A percentile compares a stretch with the other conserved stretches of the same genome.
Evolutionary conservation across 2,113 vertebrate genomes (phyloP).

Genomic region (Pithys albifrons): DNA sequence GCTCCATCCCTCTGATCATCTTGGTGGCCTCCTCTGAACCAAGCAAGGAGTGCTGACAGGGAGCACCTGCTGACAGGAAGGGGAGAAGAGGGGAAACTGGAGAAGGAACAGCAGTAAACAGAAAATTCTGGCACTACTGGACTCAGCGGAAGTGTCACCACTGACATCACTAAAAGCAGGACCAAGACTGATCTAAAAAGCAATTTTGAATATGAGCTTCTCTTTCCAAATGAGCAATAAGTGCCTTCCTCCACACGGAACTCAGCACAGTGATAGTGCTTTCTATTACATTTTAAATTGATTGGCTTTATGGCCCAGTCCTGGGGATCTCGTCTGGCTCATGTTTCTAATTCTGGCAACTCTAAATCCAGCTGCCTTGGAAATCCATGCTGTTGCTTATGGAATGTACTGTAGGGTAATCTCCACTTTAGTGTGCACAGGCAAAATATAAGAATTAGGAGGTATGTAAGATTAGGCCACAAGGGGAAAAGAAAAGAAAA

Average conservation of each 20-base stretch:
- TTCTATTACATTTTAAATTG: conserved; percentile 41
- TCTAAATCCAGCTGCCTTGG: conserved; percentile 48
- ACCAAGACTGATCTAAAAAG: conserved; percentile 33
- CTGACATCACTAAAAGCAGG: conserved; percentile 24
- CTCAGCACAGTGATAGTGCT: neutral
- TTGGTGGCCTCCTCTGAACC: neutral
- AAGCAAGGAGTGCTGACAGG: neutral
- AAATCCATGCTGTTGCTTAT: conserved; percentile 52
- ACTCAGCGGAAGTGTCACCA: neutral
- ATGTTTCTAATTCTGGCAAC: conserved; percentile 60
- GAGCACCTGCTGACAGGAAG: neutral
- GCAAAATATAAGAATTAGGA: neutral
- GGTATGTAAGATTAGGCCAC: neutral
- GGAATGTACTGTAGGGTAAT: neutral
- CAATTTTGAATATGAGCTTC: conserved; percentile 55
- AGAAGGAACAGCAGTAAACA: neutral
- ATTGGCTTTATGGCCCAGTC: conserved; percentile 26
- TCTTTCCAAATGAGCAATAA: conserved; percentile 41
- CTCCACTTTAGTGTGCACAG: neutral
- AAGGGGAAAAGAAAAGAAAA: neutral
- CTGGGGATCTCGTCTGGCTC: conserved; percentile 5
- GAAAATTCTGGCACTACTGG: neutral
- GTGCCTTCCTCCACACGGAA: conserved; percentile 4
- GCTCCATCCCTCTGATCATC: neutral
- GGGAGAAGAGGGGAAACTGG: neutral